Evolutionary conservation across 2,888 invertebrate genomes (phyloP).

Genomic region (Dermolepida albohirtum): DNA sequence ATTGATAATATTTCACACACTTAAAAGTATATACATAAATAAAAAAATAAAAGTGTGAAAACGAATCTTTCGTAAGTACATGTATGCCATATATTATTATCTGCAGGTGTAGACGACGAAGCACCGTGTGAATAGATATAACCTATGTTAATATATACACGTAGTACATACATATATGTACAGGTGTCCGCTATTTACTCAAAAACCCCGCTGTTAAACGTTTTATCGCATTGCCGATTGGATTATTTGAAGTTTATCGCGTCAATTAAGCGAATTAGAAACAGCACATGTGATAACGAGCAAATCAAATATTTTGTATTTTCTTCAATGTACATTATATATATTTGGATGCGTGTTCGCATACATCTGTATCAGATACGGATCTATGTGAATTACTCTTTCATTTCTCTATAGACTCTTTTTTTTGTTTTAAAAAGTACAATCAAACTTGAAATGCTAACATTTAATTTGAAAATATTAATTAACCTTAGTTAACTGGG

Average conservation of each 20-base stretch:
- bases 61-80: conserved; percentile 3
- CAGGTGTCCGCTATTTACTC: conserved; percentile 36
- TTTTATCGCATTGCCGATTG: conserved; percentile 23
- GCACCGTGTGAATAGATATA: conserved; percentile 9
- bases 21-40: not conserved
- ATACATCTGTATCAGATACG: no score
- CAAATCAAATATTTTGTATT: conserved; percentile 6
- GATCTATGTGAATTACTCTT: no score
- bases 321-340: no score
- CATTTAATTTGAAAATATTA: no score
- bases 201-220: conserved; percentile 19
- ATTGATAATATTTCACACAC: no score
- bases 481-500: no score
- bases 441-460: no score
- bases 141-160: conserved; percentile 4
- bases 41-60: not conserved
- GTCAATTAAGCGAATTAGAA: conserved; percentile 29
- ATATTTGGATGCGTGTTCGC: no score
- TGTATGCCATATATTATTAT: conserved; percentile 36
- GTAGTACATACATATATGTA: conserved; percentile 13
- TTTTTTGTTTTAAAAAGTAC: no score
- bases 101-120: conserved; percentile 35
- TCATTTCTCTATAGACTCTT: no score
- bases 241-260: conserved; percentile 30
- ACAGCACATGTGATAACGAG: conserved; percentile 15